Conservation (phyloP, 2,797 vertebrate genomes). For the Platalea minor region DNA sequence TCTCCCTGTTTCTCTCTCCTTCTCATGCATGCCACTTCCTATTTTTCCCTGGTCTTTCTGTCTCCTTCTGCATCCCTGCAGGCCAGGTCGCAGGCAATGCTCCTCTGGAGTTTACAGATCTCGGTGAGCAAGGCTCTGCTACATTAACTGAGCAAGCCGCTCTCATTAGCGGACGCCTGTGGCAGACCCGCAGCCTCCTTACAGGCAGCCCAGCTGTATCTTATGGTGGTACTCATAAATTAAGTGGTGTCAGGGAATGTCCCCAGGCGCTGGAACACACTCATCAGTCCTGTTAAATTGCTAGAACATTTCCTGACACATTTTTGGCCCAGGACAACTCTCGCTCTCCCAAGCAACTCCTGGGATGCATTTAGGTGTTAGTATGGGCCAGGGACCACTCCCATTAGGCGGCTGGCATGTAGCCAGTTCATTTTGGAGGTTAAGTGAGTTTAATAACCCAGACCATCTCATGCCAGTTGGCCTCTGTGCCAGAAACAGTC, state of each 20-base stretch:
- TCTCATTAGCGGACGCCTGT: background rate
- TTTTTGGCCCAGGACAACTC: constrained; percentile 22
- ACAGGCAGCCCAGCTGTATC: constrained; percentile 1
- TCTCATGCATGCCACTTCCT: background rate
- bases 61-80: background rate
- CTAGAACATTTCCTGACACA: constrained; percentile 38
- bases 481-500: constrained; percentile 18
- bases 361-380: constrained; percentile 22
- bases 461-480: constrained; percentile 27
- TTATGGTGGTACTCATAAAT: constrained; percentile 4
- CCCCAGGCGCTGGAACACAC: constrained; percentile 42
- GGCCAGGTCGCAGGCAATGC: background rate
- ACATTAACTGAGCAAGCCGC: background rate
- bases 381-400: constrained; percentile 33
- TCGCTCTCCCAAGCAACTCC: rapidly evolving
- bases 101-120: background rate
- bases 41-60: background rate
- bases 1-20: background rate
- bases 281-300: constrained; percentile 28
- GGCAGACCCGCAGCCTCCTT: background rate
- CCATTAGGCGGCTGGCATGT: constrained; percentile 18
- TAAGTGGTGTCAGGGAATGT: constrained; percentile 37
- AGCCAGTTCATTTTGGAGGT: constrained; percentile 48
- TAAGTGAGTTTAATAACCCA: constrained; percentile 52
- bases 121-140: background rate